phyloP scores from a whole-genome alignment of 2,888 invertebrate species.

The Chrysomela aeneicollis region DNA sequence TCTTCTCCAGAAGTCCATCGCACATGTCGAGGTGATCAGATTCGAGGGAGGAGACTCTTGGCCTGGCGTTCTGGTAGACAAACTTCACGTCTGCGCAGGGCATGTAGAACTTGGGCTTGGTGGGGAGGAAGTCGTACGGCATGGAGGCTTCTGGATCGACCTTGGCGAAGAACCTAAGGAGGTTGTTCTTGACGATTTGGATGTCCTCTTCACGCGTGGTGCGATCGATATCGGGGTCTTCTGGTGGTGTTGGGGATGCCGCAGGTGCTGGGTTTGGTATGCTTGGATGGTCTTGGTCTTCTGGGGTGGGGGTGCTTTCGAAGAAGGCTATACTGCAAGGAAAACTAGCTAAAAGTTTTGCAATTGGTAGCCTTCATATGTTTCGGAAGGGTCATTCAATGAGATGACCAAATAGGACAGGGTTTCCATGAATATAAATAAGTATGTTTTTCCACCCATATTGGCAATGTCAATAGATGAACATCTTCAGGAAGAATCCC shows the following conservation, averaged over 20 bases:
- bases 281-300: no score
- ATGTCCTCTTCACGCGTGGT: slow-evolving; percentile 24
- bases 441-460: no score
- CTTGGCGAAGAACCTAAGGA: slow-evolving; percentile 31
- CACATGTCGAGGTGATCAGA: slow-evolving; percentile 13
- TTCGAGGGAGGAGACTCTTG: not conserved
- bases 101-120: slow-evolving; percentile 32
- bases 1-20: slow-evolving; percentile 19
- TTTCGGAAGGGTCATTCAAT: no score
- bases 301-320: no score
- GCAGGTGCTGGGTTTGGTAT: no score
- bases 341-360: no score
- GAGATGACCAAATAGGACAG: no score
- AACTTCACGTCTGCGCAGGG: slow-evolving; percentile 36
- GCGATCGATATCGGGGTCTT: not conserved
- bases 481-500: no score
- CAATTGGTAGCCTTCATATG: no score
- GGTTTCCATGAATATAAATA: no score
- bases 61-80: slow-evolving; percentile 34
- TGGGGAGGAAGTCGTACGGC: slow-evolving; percentile 30
- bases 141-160: slow-evolving; percentile 25
- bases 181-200: slow-evolving; percentile 32
- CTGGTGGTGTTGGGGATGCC: not conserved
- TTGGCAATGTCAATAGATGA: no score
- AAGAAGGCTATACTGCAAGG: no score